These are phyloP conservation scores for Palythoa grandis DNA, from an alignment of 92 coral and sea anemone genomes.

Conservation along the genomic window DNA sequence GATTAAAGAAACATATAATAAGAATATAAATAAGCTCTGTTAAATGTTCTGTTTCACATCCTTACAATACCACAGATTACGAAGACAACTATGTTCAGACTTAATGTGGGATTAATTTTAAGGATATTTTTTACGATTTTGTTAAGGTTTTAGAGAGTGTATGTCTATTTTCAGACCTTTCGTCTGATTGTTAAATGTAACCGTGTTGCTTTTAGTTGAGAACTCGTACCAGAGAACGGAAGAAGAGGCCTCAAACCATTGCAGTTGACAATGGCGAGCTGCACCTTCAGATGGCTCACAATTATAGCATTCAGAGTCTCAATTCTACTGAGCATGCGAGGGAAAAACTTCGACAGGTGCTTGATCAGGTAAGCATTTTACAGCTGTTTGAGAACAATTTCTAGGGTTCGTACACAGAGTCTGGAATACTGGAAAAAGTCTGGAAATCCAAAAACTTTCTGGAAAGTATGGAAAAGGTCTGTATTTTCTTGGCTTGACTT, in stretches of 20 bases:
- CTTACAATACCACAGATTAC: too few relatives aligned
- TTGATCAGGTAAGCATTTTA: conserved; percentile 64
- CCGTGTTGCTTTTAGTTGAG: conserved; percentile 55
- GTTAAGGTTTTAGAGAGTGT: background rate
- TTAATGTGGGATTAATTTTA: too few relatives aligned
- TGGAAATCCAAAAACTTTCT: too few relatives aligned
- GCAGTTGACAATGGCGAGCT: conserved; percentile 76
- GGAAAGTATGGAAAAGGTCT: too few relatives aligned
- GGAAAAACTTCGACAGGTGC: conserved; percentile 76
- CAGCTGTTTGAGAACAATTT: too few relatives aligned
- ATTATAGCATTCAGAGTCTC: conserved; percentile 93
- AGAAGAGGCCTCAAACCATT: conserved; percentile 72
- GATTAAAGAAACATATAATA: too few relatives aligned
- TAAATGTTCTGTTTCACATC: too few relatives aligned
- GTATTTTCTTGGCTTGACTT: too few relatives aligned
- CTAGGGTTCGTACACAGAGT: too few relatives aligned
- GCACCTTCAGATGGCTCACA: conserved; percentile 78
- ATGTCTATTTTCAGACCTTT: background rate
- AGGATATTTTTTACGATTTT: background rate
- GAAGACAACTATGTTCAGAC: too few relatives aligned
- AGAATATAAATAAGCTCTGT: too few relatives aligned
- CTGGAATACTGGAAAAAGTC: too few relatives aligned
- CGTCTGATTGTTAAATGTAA: background rate
- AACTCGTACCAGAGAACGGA: conserved; percentile 63
- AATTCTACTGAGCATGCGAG: conserved; percentile 95